A percentile compares a stretch with the other conserved stretches of the same genome.
phyloP scores from a whole-genome alignment of 2,888 invertebrate species.

The Cosmopolites sordidus region DNA sequence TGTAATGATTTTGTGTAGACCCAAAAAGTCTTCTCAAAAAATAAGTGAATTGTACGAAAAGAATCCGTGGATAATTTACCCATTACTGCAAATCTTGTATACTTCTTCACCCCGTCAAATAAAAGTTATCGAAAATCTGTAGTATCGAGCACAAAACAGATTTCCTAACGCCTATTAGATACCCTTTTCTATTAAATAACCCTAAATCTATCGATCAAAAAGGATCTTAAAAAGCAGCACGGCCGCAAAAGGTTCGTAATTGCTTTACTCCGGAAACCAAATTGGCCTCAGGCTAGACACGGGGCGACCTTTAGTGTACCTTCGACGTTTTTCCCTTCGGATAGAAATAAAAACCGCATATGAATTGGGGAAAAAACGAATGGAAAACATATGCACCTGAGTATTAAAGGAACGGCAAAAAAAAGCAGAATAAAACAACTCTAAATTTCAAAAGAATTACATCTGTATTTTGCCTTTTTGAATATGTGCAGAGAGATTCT shows the following conservation, averaged over 20 bases:
- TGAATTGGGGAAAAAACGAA: too few relatives aligned
- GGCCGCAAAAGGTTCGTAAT: constrained; percentile 16
- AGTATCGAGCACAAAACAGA: constrained; percentile 16
- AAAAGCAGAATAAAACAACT: too few relatives aligned
- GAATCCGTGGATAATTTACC: background rate
- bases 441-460: too few relatives aligned
- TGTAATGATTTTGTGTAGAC: too few relatives aligned
- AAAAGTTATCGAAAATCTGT: constrained; percentile 9
- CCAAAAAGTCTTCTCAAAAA: too few relatives aligned
- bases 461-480: too few relatives aligned
- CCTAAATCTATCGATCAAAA: constrained; percentile 21
- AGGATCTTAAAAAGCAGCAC: constrained; percentile 21
- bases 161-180: constrained; percentile 17
- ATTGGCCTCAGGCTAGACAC: constrained; percentile 19
- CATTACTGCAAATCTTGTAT: background rate
- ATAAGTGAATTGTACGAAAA: too few relatives aligned
- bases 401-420: too few relatives aligned
- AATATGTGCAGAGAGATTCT: too few relatives aligned
- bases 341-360: too few relatives aligned
- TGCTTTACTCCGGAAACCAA: constrained; percentile 15
- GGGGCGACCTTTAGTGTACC: constrained; percentile 16
- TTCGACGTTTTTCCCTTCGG: constrained; percentile 3
- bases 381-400: too few relatives aligned
- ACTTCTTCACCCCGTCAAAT: background rate
- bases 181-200: constrained; percentile 19